phyloP scores from a whole-genome alignment of 2,797 vertebrate genomes.

The Anomalospiza imberbis region DNA sequence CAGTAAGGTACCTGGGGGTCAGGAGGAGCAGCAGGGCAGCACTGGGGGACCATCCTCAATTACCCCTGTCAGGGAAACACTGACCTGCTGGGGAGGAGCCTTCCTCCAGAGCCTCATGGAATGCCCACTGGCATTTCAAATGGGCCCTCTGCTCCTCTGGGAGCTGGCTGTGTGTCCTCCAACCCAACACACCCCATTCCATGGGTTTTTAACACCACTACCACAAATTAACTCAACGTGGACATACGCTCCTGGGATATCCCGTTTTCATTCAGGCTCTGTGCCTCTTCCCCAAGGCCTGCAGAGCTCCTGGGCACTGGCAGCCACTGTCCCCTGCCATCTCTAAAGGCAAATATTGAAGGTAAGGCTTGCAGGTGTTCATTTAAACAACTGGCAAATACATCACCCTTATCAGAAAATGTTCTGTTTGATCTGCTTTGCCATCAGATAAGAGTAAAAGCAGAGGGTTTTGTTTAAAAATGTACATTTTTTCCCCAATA shows the following conservation, averaged over 20 bases:
- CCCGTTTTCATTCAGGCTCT: neutral
- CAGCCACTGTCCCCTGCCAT: neutral
- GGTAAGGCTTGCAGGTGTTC: neutral
- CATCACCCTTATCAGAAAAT: neutral
- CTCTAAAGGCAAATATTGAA: conserved; percentile 16
- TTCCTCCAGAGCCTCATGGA: neutral
- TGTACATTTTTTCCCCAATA: neutral
- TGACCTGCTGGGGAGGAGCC: accelerated
- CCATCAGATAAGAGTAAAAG: conserved; percentile 5
- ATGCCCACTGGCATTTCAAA: neutral
- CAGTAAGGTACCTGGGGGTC: neutral
- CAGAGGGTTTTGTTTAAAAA: neutral
- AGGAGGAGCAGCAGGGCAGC: neutral
- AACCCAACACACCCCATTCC: too few relatives aligned
- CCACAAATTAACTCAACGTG: accelerated
- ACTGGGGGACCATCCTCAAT: neutral
- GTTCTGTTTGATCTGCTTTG: neutral
- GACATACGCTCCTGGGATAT: accelerated
- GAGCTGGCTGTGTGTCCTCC: neutral
- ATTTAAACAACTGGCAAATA: conserved; percentile 9
- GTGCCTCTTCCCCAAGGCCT: neutral
- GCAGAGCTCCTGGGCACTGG: neutral
- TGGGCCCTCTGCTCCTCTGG: accelerated
- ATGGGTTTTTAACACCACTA: neutral
- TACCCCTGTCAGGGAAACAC: accelerated